Conservation (phyloP, 2,888 invertebrate species). For the Capitulum mitella region DNA sequence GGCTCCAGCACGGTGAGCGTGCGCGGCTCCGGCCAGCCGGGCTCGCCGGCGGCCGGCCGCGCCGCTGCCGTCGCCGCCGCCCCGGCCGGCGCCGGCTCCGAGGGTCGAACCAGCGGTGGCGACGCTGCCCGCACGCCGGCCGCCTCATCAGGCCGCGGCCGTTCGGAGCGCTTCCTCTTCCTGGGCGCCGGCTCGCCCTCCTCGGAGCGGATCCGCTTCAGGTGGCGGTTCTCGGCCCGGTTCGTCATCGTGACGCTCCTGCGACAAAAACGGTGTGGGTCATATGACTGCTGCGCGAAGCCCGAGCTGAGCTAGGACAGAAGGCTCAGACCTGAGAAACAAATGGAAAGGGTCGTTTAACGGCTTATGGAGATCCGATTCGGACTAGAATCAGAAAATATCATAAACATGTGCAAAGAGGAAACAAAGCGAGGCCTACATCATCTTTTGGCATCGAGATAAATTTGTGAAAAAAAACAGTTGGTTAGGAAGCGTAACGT, state of each 20-base stretch:
- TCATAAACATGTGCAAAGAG: too few relatives aligned
- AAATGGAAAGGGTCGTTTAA: too few relatives aligned
- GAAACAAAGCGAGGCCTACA: too few relatives aligned
- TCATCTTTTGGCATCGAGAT: too few relatives aligned
- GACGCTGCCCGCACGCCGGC: not conserved
- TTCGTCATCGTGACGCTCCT: conserved; percentile 12
- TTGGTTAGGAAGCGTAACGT: too few relatives aligned
- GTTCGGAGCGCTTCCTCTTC: not conserved
- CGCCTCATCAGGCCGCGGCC: not conserved
- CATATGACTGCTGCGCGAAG: too few relatives aligned
- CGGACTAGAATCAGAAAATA: too few relatives aligned
- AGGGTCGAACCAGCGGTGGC: too few relatives aligned
- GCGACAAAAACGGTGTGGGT: not conserved
- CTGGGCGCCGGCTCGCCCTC: not conserved
- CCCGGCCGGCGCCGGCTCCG: not conserved
- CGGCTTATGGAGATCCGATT: too few relatives aligned
- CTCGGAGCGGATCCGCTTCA: not conserved
- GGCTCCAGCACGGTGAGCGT: conserved; percentile 10
- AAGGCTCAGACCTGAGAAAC: too few relatives aligned
- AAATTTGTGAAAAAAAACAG: too few relatives aligned
- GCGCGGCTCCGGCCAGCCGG: not conserved
- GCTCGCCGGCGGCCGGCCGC: not conserved
- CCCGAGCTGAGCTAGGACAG: too few relatives aligned
- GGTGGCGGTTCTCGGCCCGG: conserved; percentile 7
- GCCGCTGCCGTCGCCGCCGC: not conserved